phyloP scores from a whole-genome alignment of 30 jellyfish, hydroid and myxozoan genomes.

The Pseudorhiza aurosa region DNA sequence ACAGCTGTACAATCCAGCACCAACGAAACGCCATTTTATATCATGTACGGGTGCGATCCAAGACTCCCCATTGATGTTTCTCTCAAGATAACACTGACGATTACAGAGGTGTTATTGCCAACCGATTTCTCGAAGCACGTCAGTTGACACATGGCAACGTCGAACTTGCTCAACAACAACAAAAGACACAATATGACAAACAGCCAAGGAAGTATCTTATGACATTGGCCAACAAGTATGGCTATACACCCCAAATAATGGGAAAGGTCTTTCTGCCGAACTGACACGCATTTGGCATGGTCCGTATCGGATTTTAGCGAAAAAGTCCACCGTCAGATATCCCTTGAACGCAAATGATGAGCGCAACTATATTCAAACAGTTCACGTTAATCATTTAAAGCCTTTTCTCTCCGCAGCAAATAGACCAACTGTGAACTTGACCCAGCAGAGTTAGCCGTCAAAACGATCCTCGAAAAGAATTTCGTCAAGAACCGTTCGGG shows the following conservation, averaged over 20 bases:
- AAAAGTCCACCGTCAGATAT: constrained; percentile 50
- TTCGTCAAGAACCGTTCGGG: constrained; percentile 7
- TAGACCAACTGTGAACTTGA: too few species aligned
- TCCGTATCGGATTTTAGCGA: constrained; percentile 67
- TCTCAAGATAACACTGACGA: constrained; percentile 35
- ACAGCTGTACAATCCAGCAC: constrained; percentile 28
- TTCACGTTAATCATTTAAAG: constrained; percentile 47
- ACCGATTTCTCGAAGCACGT: constrained; percentile 36
- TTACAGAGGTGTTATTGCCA: constrained; percentile 1
- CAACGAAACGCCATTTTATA: constrained; percentile 42
- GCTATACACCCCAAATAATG: constrained; percentile 52
- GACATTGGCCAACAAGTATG: constrained; percentile 59
- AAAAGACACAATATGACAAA: constrained; percentile 15
- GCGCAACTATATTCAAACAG: constrained; percentile 17
- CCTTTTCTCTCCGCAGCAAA: constrained; percentile 19
- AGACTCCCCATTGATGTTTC: constrained; percentile 60
- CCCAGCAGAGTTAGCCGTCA: constrained; percentile 12
- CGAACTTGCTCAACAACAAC: constrained; percentile 49
- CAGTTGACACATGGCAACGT: constrained; percentile 20
- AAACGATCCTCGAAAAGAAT: not conserved
- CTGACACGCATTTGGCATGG: constrained; percentile 62
- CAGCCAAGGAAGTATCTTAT: constrained; percentile 37
- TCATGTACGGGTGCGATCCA: constrained; percentile 55
- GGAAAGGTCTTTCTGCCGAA: constrained; percentile 45
- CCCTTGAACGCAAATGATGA: constrained; percentile 40